Conservation (phyloP, 2,797 vertebrate species). For the Hydrolagus colliei region DNA sequence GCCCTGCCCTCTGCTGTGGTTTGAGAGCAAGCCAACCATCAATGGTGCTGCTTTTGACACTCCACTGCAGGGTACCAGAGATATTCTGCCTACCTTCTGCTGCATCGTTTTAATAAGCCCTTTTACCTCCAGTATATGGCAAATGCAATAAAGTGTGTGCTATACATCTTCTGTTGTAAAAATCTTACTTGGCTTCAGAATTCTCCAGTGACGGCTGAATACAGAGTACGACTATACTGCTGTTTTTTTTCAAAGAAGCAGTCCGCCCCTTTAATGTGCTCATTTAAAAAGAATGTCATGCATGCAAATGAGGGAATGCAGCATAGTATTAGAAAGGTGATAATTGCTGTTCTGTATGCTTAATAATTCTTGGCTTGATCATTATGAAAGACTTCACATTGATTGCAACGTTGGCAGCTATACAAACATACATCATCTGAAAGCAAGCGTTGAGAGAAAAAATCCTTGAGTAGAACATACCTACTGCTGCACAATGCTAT, state of each 20-base stretch:
- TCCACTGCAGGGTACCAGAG: conserved; percentile 33
- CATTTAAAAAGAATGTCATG: background rate
- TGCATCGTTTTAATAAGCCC: conserved; percentile 13
- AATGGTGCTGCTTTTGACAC: conserved; percentile 32
- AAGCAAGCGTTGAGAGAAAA: conserved; percentile 2
- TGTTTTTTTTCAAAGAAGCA: conserved; percentile 9
- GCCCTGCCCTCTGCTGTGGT: conserved; percentile 35
- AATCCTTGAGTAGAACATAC: conserved; percentile 11
- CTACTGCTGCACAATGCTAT: conserved; percentile 18
- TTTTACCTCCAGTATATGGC: background rate
- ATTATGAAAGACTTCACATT: background rate
- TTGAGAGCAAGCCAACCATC: conserved; percentile 32
- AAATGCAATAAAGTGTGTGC: background rate
- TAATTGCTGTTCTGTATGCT: background rate
- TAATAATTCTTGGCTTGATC: conserved; percentile 10
- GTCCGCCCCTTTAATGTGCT: conserved; percentile 4
- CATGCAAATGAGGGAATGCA: background rate
- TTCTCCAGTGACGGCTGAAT: background rate
- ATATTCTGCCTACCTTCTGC: conserved; percentile 1
- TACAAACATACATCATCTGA: conserved; percentile 16
- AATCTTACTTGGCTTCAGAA: background rate
- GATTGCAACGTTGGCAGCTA: background rate
- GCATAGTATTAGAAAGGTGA: background rate
- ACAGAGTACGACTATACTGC: background rate
- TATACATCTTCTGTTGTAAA: background rate